These are phyloP conservation scores for Rhodeus uyekii DNA, from an alignment of 2,797 vertebrate genomes.

Conservation along the genomic window DNA sequence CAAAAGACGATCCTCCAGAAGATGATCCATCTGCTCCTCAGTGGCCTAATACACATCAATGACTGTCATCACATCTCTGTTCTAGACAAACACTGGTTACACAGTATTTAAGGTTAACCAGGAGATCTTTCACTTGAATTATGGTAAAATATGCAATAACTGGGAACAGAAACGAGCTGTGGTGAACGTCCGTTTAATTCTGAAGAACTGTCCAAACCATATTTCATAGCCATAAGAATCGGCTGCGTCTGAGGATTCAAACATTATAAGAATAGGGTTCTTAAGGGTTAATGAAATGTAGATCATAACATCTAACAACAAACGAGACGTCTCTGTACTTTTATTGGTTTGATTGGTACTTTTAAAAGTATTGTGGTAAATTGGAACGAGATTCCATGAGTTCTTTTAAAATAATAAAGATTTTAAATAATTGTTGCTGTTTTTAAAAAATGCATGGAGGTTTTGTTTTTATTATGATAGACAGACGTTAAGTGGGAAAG, in stretches of 20 bases:
- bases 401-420: too few species aligned
- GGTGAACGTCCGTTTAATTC: neutral
- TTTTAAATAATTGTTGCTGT: too few species aligned
- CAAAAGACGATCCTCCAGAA: constrained; percentile 59
- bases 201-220: neutral
- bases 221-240: neutral
- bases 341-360: neutral
- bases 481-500: too few species aligned
- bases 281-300: neutral
- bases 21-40: constrained; percentile 61
- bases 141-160: neutral
- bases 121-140: neutral
- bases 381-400: too few species aligned
- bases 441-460: too few species aligned
- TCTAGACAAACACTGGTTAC: neutral
- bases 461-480: too few species aligned
- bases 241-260: neutral
- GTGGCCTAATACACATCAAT: constrained; percentile 62
- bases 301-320: neutral
- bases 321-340: neutral
- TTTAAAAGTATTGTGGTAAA: neutral
- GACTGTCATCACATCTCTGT: neutral
- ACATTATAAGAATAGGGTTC: neutral
- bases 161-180: neutral
- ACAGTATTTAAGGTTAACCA: neutral